A percentile compares a stretch with the other conserved stretches of the same genome.
phyloP scores from a whole-genome alignment of 2,888 invertebrate species.

The Blomia tropicalis region DNA sequence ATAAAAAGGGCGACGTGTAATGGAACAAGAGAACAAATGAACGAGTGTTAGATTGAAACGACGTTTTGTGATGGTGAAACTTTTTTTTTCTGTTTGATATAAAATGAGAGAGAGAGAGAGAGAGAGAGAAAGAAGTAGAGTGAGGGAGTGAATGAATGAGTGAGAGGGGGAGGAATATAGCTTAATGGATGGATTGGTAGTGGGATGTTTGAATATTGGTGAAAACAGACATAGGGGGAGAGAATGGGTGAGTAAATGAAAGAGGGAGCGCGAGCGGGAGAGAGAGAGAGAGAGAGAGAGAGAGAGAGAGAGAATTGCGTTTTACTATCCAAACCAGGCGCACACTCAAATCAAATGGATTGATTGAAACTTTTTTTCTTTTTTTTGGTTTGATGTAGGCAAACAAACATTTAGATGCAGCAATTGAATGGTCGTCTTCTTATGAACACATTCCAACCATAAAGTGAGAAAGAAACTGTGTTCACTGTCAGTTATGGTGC shows the following conservation, averaged over 20 bases:
- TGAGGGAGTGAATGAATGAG: background rate
- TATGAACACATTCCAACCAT: too few species aligned
- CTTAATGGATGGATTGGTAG: background rate
- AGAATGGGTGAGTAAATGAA: background rate
- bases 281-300: background rate
- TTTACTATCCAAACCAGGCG: too few species aligned
- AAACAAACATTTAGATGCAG: too few species aligned
- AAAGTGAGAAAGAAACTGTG: too few species aligned
- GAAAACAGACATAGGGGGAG: background rate
- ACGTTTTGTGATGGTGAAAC: background rate
- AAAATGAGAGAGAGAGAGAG: background rate
- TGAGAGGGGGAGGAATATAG: background rate
- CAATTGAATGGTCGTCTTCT: too few species aligned
- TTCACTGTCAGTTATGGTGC: too few species aligned
- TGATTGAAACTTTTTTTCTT: too few species aligned
- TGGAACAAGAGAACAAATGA: too few species aligned
- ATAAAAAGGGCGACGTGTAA: too few species aligned
- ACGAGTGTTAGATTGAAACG: too few species aligned
- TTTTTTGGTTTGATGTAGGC: too few species aligned
- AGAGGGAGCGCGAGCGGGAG: background rate
- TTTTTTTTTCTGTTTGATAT: background rate
- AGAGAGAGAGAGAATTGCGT: background rate
- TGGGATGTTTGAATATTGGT: background rate
- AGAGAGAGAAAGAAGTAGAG: background rate
- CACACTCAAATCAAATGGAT: too few species aligned